Evolutionary conservation across 2,113 vertebrate species (phyloP).

Genomic region (Pundamilia nyererei): DNA sequence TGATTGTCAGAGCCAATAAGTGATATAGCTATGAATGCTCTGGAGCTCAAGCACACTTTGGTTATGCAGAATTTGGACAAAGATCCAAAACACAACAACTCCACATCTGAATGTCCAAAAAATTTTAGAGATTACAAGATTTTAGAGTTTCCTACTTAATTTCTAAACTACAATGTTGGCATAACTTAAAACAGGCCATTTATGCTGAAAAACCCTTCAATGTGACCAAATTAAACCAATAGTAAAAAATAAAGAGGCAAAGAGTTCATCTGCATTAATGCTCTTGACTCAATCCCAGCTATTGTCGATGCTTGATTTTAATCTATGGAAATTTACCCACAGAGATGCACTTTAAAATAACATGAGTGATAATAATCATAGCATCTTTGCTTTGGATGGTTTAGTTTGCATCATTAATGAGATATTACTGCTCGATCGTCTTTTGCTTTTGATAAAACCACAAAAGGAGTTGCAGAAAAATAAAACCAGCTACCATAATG

Average conservation of each 20-base stretch:
- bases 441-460: not conserved
- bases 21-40: too few species aligned
- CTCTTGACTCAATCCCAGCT: too few species aligned
- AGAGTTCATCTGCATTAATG: fast-evolving
- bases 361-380: not conserved
- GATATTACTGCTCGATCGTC: fast-evolving
- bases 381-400: not conserved
- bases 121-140: too few species aligned
- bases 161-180: too few species aligned
- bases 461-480: fast-evolving
- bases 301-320: not conserved
- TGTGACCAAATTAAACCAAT: not conserved
- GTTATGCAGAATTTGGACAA: too few species aligned
- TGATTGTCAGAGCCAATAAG: too few species aligned
- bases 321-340: not conserved
- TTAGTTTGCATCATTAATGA: not conserved
- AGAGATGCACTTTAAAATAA: not conserved
- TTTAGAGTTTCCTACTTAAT: too few species aligned
- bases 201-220: not conserved
- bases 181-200: not conserved
- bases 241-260: not conserved
- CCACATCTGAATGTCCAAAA: too few species aligned
- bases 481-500: not conserved
- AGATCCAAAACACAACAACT: too few species aligned
- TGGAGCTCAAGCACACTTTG: too few species aligned